Base-by-base conservation (phyloP, 2,888 invertebrate genomes). In the Toxonevra muliebris region DNA sequence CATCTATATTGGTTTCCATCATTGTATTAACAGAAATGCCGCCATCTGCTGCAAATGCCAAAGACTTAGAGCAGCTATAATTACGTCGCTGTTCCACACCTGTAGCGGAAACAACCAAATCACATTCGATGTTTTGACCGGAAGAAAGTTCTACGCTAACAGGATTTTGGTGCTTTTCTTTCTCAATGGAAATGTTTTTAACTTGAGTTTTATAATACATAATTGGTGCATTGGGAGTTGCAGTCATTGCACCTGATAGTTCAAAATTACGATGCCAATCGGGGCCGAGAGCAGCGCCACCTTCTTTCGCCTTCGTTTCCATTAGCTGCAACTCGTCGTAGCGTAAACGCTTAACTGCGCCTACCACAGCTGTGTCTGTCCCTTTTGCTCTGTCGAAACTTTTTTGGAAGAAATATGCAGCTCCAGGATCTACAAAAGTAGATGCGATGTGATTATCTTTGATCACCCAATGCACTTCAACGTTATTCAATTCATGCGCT, bases 401-500 rank as follows among this genome's bases (percentile, higher is more conserved):
- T 13, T 70, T 61, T 75, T 93, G 90, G 76, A 98, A 95, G 85
- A 98, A 99, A 84, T 95, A 91, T 8, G 97, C 96, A 13, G 98
- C 98, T 15, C 96, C 98, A 10, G 96, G 92, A 87, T 99, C 98
- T 61, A 99, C 90, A 86, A 98, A 99, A 13, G 96, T 94, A 13
- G 96, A 92, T 13, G 95, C 92, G 77, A 99, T 96, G 74, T 95
- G 94, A 73, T 91, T 89, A 86, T 99, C 96, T 85, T 95, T 95
- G 58, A 99, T 91, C 0, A 94, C 91, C 99, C 99, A 99, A 69
- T 96, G 87, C 61, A 98, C 90, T 80, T 96, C 91, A 61, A 96
- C 89, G 17, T 92, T 91, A 80, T 89, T 88, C 15, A 97, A 89
- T 81, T 97, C 96, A 84, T 95, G 92, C 65, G 95, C 93, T 75